Evolutionary conservation across 2,113 vertebrate species (phyloP), one percentile per base, ranked within the genome.

Genomic region (Pao palembangensis): DNA sequence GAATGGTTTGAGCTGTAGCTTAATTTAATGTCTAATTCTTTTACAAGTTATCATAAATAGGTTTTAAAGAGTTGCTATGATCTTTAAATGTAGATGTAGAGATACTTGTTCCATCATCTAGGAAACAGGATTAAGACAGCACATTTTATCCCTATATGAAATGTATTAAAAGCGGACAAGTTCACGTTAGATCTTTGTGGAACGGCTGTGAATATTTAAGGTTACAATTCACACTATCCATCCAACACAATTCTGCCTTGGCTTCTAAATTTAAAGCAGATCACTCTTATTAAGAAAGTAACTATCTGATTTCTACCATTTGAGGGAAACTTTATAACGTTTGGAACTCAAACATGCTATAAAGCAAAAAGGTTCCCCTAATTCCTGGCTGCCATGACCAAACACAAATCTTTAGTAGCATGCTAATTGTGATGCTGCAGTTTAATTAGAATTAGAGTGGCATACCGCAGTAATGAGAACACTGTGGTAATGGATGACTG

Each of bases 391-490:
- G 20, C 71, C 53, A 61, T 64, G 59, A 68, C 71, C 69, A 59
- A 78, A 73, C 66, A 74, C 25, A 46, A 58, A 34, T 64, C 69
- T 51, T 43, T 21, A 64, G 73, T 55, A 64, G 76, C 76, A 86
- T 71, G 71, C 71, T 81, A 87, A 88, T 81, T 76, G 68, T 71
- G 48, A 55, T 48, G 3, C 64, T 61, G 74, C 72, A 67, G 56
- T 80, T 82, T 80, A 81, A 87, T 86, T 85, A 86, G 67, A 61
- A 76, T 73, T 65, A 74, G 66, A 21, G 53, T 21, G 69, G 64
- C 73, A 81, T 82, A 58, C 71, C 69, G 10, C 77, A 51, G 64
- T 85, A 87, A 86, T 80, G 85, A 89, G 84, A 70, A 56, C 65
- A 63, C 66, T 53, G 69, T 71, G 73, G 81, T 67, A 86, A 82